These are phyloP conservation scores for Diachrysia chrysitis DNA, from an alignment of 2,888 invertebrate genomes.

Conservation along the genomic window DNA sequence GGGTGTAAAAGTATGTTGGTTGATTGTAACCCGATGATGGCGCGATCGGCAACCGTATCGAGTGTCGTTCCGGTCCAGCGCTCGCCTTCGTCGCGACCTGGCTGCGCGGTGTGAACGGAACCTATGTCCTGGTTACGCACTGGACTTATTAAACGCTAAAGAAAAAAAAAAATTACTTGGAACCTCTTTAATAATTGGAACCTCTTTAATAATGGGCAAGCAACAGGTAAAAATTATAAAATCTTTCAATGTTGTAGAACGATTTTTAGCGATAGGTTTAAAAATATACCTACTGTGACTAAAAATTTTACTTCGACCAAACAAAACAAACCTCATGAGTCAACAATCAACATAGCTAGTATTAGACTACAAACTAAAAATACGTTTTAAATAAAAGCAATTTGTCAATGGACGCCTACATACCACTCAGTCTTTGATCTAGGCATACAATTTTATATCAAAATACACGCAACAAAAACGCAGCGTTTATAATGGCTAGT, in stretches of 20 bases:
- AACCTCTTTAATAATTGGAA: no score
- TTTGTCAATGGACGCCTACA: background rate
- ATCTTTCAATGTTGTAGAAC: no score
- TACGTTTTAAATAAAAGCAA: background rate
- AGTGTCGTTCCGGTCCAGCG: constrained; percentile 78
- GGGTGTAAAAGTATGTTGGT: constrained; percentile 53
- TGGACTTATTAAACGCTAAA: constrained; percentile 26
- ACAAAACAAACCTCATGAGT: no score
- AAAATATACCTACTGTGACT: no score
- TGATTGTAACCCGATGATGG: constrained; percentile 75
- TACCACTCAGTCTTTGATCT: background rate
- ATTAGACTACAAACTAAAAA: background rate
- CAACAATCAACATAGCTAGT: no score
- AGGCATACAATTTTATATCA: background rate
- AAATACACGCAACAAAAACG: constrained; percentile 9
- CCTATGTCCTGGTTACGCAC: constrained; percentile 73
- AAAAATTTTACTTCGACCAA: no score
- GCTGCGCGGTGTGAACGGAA: constrained; percentile 72
- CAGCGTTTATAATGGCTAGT: constrained; percentile 26
- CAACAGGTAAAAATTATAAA: no score
- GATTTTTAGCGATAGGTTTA: no score
- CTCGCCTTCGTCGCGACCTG: constrained; percentile 68
- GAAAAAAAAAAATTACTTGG: no score
- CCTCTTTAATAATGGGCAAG: no score
- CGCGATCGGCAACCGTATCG: constrained; percentile 77